phyloP scores from a whole-genome alignment of 1,140 invertebrate genomes.

The Heliconius eleuchia region DNA sequence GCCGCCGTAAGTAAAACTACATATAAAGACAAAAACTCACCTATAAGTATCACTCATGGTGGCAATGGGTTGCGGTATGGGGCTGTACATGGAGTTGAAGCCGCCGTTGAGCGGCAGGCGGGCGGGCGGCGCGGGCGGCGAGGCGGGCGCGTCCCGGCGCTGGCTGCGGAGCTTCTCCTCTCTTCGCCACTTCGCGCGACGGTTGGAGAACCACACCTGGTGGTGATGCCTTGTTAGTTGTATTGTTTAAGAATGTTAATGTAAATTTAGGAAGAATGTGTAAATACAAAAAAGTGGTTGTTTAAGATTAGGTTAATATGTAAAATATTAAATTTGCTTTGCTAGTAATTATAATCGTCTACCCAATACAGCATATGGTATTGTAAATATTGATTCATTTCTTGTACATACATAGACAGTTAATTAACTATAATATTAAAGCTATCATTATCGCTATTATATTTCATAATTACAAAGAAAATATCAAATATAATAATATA shows the following conservation, averaged over 20 bases:
- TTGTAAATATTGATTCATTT: too few species aligned
- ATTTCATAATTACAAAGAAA: not conserved
- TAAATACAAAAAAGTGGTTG: too few species aligned
- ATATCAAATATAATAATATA: not conserved
- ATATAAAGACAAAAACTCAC: slow-evolving; percentile 77
- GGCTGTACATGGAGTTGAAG: slow-evolving; percentile 97
- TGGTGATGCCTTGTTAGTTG: not conserved
- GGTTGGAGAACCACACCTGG: slow-evolving; percentile 99
- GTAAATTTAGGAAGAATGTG: too few species aligned
- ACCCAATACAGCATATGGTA: too few species aligned
- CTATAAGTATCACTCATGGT: slow-evolving; percentile 97
- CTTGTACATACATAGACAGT: too few species aligned
- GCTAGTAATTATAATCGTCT: too few species aligned
- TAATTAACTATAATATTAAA: too few species aligned
- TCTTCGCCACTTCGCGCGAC: slow-evolving; percentile 98
- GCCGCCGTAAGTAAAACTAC: not conserved
- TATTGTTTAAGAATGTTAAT: not conserved
- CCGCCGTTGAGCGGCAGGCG: slow-evolving; percentile 89
- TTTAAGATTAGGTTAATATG: too few species aligned
- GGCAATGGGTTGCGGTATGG: slow-evolving; percentile 95
- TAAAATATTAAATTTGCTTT: too few species aligned
- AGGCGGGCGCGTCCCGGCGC: slow-evolving; percentile 81
- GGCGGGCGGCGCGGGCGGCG: slow-evolving; percentile 83
- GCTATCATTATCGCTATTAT: not conserved
- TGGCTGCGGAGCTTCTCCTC: slow-evolving; percentile 98